Evolutionary conservation across 2,797 vertebrate genomes (phyloP), one percentile per base, ranked within the genome.

Genomic region (Enteromius unitaeniatus): DNA sequence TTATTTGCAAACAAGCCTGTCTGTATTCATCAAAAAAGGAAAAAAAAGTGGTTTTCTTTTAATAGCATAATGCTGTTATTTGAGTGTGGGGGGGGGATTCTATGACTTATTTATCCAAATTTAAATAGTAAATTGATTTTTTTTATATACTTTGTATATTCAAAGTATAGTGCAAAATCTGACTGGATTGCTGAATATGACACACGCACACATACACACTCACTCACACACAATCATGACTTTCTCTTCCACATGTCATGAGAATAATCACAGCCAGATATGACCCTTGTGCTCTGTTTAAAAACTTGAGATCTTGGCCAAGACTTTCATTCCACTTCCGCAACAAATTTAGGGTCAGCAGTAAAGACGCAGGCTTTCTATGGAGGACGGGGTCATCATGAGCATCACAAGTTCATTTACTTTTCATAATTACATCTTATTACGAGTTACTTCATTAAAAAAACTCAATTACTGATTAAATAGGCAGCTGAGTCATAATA

Each of bases 241-340:
- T 91, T 90, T 89, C 85, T 87, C 88, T 76, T 81, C 90, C 90
- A 89, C 88, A 89, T 91, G 90, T 94, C 93, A 94, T 93, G 92
- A 92, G 91, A 93, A 93, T 93, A 95, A 94, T 95, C 94, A 94
- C 92, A 95, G 94, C 91, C 93, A 94, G 94, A 95, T 93, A 93
- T 92, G 94, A 95, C 93, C 94, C 93, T 90, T 93, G 92, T 78
- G 90, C 92, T 92, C 91, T 3, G 89, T 86, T 90, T 88, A 86
- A 94, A 93, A 89, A 95, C 89, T 89, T 85, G 87, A 89, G 47
- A 82, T 88, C 87, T 87, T 90, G 79, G 90, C 91, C 91, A 90
- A 88, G 86, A 92, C 91, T 90, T 86, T 91, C 92, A 91, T 89
- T 87, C 90, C 88, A 91, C 93, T 93, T 94, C 92, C 92, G 89